These are phyloP conservation scores for Psix sp. DNA, from an alignment of 1,140 invertebrate genomes.

Conservation along the genomic window DNA sequence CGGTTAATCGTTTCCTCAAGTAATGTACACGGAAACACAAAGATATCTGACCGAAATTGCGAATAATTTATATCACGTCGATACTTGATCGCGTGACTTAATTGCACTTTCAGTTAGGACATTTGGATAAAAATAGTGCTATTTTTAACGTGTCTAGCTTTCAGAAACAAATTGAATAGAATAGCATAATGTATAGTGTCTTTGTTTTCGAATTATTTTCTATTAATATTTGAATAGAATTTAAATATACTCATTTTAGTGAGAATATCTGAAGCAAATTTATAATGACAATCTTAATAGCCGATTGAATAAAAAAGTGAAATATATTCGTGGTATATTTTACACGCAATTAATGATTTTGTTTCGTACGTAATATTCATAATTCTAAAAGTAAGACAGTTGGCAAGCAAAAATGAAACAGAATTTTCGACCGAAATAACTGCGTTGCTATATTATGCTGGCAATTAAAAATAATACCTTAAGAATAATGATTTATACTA, in stretches of 20 bases:
- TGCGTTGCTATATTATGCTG: slow-evolving; percentile 20
- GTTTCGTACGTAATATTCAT: slow-evolving; percentile 48
- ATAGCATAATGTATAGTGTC: too few relatives aligned
- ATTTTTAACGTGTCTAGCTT: too few relatives aligned
- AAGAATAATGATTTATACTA: slow-evolving; percentile 47
- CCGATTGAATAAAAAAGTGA: slow-evolving; percentile 13
- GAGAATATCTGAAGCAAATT: too few relatives aligned
- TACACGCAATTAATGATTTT: slow-evolving; percentile 46
- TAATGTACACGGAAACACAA: slow-evolving; percentile 12
- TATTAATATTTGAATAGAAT: too few relatives aligned
- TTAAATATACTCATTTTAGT: too few relatives aligned
- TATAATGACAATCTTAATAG: too few relatives aligned
- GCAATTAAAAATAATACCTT: slow-evolving; percentile 48
- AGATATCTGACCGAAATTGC: slow-evolving; percentile 4
- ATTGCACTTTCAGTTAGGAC: neutral
- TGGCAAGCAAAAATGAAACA: slow-evolving; percentile 57
- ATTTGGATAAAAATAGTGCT: too few relatives aligned
- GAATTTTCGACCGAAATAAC: slow-evolving; percentile 50
- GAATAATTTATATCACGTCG: slow-evolving; percentile 18
- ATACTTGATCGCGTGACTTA: neutral
- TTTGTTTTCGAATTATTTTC: too few relatives aligned
- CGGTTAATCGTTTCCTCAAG: slow-evolving; percentile 18
- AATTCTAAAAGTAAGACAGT: slow-evolving; percentile 49
- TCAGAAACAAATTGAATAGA: too few relatives aligned
- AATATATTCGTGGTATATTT: slow-evolving; percentile 16